Evolutionary conservation across 1,140 invertebrate genomes (phyloP).

Genomic region (Drosophila ercepeae): DNA sequence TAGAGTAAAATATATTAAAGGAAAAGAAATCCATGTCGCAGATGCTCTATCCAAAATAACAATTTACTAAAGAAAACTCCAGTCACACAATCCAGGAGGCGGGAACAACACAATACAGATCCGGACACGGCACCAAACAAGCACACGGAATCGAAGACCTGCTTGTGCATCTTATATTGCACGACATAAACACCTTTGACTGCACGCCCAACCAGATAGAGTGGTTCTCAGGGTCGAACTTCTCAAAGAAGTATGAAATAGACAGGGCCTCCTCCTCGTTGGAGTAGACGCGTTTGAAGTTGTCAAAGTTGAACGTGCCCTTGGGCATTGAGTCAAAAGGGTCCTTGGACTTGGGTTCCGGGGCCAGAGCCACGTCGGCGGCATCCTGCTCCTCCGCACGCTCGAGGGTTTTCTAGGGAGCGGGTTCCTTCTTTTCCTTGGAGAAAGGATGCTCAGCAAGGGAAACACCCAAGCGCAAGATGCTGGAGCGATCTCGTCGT

Average conservation of each 20-base stretch:
- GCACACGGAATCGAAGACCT: conserved; percentile 96
- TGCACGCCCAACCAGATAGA: conserved; percentile 98
- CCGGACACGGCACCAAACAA: conserved; percentile 91
- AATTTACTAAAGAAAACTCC: too few species aligned
- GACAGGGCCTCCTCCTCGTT: conserved; percentile 97
- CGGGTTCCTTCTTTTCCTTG: conserved; percentile 86
- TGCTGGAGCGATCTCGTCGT: conserved; percentile 95
- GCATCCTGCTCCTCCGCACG: conserved; percentile 88
- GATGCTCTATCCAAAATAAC: too few species aligned
- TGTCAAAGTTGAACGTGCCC: conserved; percentile 97
- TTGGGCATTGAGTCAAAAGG: conserved; percentile 95
- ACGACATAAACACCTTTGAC: conserved; percentile 97
- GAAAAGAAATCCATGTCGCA: too few species aligned
- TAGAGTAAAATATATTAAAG: too few species aligned
- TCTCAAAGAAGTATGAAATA: conserved; percentile 99
- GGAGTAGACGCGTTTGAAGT: conserved; percentile 98
- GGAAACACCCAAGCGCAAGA: conserved; percentile 99
- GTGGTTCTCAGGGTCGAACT: conserved; percentile 98
- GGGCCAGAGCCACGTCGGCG: conserved; percentile 88
- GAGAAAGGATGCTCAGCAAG: conserved; percentile 94
- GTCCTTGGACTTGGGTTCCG: conserved; percentile 94
- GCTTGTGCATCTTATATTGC: conserved; percentile 99
- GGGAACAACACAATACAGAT: conserved; percentile 28
- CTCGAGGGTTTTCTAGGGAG: conserved; percentile 85
- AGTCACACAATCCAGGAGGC: conserved; percentile 51